Conservation (phyloP, 1,140 invertebrate species). For the Adelges cooleyi region DNA sequence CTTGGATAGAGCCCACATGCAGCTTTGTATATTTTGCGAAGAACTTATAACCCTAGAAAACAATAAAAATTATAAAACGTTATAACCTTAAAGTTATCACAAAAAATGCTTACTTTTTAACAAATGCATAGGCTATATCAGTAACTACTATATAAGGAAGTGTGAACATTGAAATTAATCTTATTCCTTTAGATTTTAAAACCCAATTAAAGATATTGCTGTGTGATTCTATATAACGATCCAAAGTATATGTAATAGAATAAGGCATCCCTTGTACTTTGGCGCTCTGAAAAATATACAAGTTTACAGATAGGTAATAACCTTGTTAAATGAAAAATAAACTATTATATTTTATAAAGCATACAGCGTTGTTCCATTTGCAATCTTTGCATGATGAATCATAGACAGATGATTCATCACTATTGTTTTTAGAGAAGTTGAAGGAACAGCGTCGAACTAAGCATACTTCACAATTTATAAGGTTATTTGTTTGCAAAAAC, state of each 20-base stretch:
- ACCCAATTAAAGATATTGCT: constrained; percentile 82
- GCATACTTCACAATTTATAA: constrained; percentile 75
- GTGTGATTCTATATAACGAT: constrained; percentile 85
- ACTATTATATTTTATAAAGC: too few species aligned
- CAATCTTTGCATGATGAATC: constrained; percentile 74
- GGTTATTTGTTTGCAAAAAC: constrained; percentile 83
- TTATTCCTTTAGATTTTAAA: constrained; percentile 67
- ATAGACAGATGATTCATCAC: constrained; percentile 57
- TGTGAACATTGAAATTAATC: constrained; percentile 62
- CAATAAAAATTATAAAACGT: neutral
- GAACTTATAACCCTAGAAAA: constrained; percentile 9
- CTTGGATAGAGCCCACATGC: constrained; percentile 14
- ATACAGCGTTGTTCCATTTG: constrained; percentile 48
- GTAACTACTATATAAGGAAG: constrained; percentile 73
- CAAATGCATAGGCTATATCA: constrained; percentile 70
- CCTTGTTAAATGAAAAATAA: neutral
- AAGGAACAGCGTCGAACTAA: constrained; percentile 70
- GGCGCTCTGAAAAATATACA: constrained; percentile 62
- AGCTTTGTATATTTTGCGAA: neutral
- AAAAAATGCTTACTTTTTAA: constrained; percentile 57
- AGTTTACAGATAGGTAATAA: too few species aligned
- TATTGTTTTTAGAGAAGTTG: constrained; percentile 43
- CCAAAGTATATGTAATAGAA: constrained; percentile 71
- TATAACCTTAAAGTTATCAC: too few species aligned
- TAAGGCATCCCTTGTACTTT: constrained; percentile 74